Evolutionary conservation across 2,888 invertebrate species (phyloP).

Genomic region (Arctia plantaginis): DNA sequence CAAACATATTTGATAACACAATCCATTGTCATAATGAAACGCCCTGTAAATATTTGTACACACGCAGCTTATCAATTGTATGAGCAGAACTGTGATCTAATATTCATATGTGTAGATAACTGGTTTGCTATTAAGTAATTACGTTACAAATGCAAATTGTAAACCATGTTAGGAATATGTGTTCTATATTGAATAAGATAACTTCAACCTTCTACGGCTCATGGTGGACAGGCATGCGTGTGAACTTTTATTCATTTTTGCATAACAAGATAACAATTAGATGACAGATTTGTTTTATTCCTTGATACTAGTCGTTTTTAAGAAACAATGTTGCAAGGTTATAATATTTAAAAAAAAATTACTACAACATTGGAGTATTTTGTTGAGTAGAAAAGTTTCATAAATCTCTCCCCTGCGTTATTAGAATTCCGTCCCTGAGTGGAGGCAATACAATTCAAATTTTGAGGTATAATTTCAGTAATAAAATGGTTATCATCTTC

Average conservation of each 20-base stretch:
- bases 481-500: too few relatives aligned
- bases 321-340: too few relatives aligned
- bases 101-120: constrained; percentile 7
- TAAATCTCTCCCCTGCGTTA: too few relatives aligned
- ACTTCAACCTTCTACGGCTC: neutral
- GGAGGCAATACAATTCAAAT: too few relatives aligned
- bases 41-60: constrained; percentile 7
- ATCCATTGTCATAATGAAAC: constrained; percentile 18
- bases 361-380: too few relatives aligned
- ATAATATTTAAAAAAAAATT: too few relatives aligned
- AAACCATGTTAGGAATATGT: neutral
- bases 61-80: constrained; percentile 7
- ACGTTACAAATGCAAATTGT: neutral
- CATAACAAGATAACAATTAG: neutral
- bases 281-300: neutral
- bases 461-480: too few relatives aligned
- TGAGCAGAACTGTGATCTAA: neutral
- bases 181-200: neutral
- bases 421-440: too few relatives aligned
- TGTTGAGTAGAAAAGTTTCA: too few relatives aligned
- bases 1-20: constrained; percentile 24
- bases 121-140: constrained; percentile 3
- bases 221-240: neutral
- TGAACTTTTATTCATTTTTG: neutral
- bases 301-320: too few relatives aligned